phyloP scores from a whole-genome alignment of 2,888 invertebrate species.

The Chaetoderma sp. region DNA sequence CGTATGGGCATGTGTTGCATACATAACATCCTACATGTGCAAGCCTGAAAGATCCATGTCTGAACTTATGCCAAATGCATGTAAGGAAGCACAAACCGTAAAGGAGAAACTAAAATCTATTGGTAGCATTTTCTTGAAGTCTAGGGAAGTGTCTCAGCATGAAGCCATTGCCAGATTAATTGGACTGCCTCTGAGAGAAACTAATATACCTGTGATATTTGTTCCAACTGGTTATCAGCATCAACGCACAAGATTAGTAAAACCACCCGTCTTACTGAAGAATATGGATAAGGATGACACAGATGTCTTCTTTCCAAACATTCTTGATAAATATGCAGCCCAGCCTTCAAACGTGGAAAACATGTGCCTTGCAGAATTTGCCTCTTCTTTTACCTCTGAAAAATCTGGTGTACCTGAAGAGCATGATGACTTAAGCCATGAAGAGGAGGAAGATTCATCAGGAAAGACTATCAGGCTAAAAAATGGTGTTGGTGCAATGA shows the following conservation, averaged over 20 bases:
- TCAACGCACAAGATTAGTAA: constrained; percentile 29
- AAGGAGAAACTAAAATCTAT: constrained; percentile 23
- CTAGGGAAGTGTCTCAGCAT: constrained; percentile 33
- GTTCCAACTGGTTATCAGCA: constrained; percentile 26
- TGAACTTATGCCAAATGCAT: constrained; percentile 31
- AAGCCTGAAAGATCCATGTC: constrained; percentile 30
- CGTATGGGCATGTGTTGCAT: constrained; percentile 36
- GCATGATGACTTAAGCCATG: not conserved
- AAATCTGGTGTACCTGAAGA: not conserved
- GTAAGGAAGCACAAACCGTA: constrained; percentile 29
- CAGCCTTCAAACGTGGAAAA: constrained; percentile 25
- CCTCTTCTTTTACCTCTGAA: not conserved
- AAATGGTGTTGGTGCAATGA: not conserved
- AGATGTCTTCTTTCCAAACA: constrained; percentile 31
- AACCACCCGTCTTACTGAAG: constrained; percentile 18
- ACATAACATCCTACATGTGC: constrained; percentile 34
- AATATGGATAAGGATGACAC: constrained; percentile 29
- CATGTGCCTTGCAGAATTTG: constrained; percentile 33
- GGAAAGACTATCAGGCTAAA: not conserved
- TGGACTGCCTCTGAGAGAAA: constrained; percentile 27
- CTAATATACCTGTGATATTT: constrained; percentile 24
- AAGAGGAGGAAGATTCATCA: not conserved
- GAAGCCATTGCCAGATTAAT: constrained; percentile 26
- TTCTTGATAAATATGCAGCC: constrained; percentile 33
- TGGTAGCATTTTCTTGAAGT: constrained; percentile 21